A percentile compares a stretch with the other conserved stretches of the same genome.
Conservation (phyloP, 2,113 vertebrate genomes). For the Terrapene triunguis region DNA sequence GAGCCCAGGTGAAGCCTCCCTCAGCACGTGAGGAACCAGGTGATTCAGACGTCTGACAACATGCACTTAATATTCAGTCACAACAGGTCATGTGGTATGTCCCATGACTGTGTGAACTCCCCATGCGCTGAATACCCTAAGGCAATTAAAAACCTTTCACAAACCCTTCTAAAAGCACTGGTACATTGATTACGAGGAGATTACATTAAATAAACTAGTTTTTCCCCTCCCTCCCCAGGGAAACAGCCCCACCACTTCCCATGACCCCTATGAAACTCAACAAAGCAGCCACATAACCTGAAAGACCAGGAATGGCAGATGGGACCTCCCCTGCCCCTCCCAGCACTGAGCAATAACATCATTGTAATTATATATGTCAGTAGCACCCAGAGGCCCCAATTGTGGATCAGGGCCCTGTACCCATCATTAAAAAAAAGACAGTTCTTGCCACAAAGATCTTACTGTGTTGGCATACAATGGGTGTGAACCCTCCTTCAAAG, state of each 20-base stretch:
- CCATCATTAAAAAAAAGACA: not conserved
- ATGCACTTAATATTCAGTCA: not conserved
- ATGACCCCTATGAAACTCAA: not conserved
- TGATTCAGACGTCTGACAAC: not conserved
- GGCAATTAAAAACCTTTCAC: not conserved
- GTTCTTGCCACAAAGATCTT: not conserved
- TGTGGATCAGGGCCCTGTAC: not conserved
- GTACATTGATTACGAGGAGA: not conserved
- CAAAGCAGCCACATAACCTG: not conserved
- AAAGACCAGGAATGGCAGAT: not conserved
- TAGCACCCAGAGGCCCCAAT: not conserved
- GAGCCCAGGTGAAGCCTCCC: not conserved
- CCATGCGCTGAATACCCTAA: not conserved
- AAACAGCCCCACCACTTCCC: not conserved
- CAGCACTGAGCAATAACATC: not conserved
- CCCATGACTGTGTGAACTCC: not conserved
- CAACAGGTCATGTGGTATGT: not conserved
- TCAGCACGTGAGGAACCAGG: not conserved
- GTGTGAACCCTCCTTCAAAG: not conserved
- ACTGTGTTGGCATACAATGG: not conserved
- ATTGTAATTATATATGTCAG: not conserved
- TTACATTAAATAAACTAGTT: not conserved
- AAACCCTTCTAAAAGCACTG: not conserved
- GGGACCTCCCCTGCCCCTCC: not conserved
- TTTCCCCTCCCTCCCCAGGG: not conserved